Percentiles rank a stretch among this genome's conserved stretches.
Evolutionary conservation across 2,888 invertebrate genomes (phyloP).

Genomic region (Spilosoma lubricipeda): DNA sequence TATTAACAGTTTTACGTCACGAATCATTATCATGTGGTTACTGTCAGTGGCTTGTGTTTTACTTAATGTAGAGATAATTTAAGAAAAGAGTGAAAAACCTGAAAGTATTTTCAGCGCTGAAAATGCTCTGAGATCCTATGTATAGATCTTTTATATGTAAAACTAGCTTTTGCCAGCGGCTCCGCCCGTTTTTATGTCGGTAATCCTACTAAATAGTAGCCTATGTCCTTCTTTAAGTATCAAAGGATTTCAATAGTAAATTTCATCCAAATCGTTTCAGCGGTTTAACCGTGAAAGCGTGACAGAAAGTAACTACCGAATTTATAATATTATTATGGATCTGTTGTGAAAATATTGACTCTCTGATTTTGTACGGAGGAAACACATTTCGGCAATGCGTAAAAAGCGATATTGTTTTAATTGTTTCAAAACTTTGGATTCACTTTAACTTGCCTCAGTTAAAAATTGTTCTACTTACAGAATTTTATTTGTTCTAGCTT

Average conservation of each 20-base stretch:
- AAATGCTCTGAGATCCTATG: background rate
- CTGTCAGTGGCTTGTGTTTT: slow-evolving; percentile 20
- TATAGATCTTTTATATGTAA: background rate
- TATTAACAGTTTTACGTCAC: slow-evolving; percentile 40
- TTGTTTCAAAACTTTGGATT: background rate
- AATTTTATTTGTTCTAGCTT: background rate
- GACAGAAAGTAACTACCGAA: too few species aligned
- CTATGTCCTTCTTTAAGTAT: too few species aligned
- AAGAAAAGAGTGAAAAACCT: background rate
- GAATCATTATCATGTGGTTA: slow-evolving; percentile 39
- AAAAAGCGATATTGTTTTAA: background rate
- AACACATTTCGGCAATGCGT: background rate
- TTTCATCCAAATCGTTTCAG: too few species aligned
- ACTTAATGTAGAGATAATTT: background rate
- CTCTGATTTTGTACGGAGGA: background rate
- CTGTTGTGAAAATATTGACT: background rate
- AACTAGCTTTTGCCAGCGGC: background rate
- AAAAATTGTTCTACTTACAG: too few species aligned
- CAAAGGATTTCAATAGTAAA: too few species aligned
- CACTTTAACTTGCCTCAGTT: too few species aligned
- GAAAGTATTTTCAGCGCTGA: background rate
- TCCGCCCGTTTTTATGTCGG: too few species aligned
- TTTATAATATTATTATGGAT: background rate
- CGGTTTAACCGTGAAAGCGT: too few species aligned
- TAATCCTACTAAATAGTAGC: too few species aligned